Evolutionary conservation across 2,888 invertebrate genomes (phyloP), one percentile per base, ranked within the genome.

Genomic region (Eristalis intricaria): DNA sequence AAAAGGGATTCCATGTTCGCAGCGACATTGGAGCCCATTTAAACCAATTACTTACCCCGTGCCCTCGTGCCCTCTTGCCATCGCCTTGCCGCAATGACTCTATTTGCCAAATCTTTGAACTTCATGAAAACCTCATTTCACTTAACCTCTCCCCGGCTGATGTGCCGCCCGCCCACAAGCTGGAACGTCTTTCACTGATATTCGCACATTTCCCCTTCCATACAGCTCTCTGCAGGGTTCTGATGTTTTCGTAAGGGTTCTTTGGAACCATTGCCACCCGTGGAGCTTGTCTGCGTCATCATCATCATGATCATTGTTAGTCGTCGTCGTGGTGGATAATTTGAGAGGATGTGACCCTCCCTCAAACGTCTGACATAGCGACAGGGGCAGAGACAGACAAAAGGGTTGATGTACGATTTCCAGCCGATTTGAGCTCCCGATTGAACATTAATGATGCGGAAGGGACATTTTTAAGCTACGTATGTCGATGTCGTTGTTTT

Each of bases 41-140:
- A 78, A 78, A 75, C 63, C 78, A 78, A 82, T 86, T 82, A 81
- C 85, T 68, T 38, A 70, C 64, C 84, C 23, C 61, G 13, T 11
- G 7, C 43, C n/a, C 60, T 23, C 26, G 29, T 66, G 11, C 40
- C 35, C 7, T 29, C 43, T 56, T 26, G 26, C 26, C 26, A 26
- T 29, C 60, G 11, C 50, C 43, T 32, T 50, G 15, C 29, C 8
- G 23, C 68, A 56, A 78, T 58, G 70, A 29, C 70, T 78, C 70
- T 64, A 69, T 81, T 74, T 68, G 74, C 38, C 32, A 26, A 84
- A 70, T 74, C 78, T 77, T 86, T 56, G 70, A 83, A 86, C 71
- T 75, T 83, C 78, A 78, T 83, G 78, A 83, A 83, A 86, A 43
- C 40, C 76, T 63, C 81, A 81, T 85, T 76, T 76, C 76, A 61